Evolutionary conservation across 1,140 invertebrate species (phyloP).

Genomic region (Achroia grisella): DNA sequence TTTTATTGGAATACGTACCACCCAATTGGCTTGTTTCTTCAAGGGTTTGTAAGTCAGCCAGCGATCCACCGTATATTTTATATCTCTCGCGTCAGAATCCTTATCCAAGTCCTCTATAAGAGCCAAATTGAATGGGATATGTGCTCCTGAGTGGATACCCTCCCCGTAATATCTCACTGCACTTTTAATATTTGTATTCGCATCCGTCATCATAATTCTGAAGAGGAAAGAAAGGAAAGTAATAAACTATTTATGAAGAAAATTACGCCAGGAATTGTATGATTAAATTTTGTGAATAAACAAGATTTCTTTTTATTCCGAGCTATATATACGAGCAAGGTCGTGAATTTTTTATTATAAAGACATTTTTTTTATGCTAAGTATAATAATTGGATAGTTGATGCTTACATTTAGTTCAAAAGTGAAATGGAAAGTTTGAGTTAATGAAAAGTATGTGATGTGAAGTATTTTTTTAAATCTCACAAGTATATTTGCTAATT

Average conservation of each 20-base stretch:
- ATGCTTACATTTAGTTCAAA: no score
- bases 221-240: not conserved
- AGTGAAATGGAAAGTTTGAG: no score
- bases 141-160: conserved; percentile 72
- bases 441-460: no score
- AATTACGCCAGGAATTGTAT: no score
- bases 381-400: no score
- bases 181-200: conserved; percentile 72
- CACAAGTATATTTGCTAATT: no score
- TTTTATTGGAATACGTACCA: conserved; percentile 42
- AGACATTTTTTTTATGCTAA: no score
- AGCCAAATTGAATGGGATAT: conserved; percentile 81
- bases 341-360: no score
- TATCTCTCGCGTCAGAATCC: conserved; percentile 71
- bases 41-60: conserved; percentile 76
- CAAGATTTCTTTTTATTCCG: no score
- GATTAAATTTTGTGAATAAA: not conserved
- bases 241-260: not conserved
- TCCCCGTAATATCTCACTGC: conserved; percentile 78
- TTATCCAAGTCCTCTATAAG: conserved; percentile 68
- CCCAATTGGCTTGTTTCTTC: conserved; percentile 75
- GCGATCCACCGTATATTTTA: conserved; percentile 68
- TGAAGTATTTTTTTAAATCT: no score
- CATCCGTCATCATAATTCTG: conserved; percentile 80
- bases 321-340: no score